Conservation (phyloP, 2,888 invertebrate species). For the Iphiclides podalirius region DNA sequence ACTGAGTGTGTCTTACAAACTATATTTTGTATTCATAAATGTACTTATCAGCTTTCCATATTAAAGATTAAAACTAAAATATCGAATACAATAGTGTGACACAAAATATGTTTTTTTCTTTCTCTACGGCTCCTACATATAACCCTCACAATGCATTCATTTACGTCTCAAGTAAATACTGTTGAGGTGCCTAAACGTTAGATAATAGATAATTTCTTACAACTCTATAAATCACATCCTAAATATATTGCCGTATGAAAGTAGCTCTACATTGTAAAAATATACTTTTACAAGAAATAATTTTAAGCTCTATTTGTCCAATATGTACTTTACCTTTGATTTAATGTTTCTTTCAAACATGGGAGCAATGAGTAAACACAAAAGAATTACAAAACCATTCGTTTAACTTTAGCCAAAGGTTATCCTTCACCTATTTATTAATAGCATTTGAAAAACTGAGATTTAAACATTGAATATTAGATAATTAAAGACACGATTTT, state of each 20-base stretch:
- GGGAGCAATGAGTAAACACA: too few species aligned
- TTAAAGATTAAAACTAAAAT: constrained; percentile 5
- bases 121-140: constrained; percentile 16
- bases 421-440: too few species aligned
- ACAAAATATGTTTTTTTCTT: constrained; percentile 27
- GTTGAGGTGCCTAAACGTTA: constrained; percentile 32
- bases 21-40: background rate
- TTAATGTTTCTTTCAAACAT: background rate
- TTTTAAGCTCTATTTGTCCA: constrained; percentile 51
- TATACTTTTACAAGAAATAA: constrained; percentile 35
- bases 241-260: constrained; percentile 56
- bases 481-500: too few species aligned
- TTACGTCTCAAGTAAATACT: constrained; percentile 39
- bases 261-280: constrained; percentile 51
- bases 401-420: too few species aligned
- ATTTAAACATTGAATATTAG: too few species aligned
- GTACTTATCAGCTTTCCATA: constrained; percentile 6
- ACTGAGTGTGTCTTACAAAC: constrained; percentile 7
- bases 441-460: too few species aligned
- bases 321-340: constrained; percentile 27
- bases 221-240: constrained; percentile 50
- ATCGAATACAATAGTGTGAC: constrained; percentile 17
- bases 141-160: constrained; percentile 2
- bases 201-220: constrained; percentile 30
- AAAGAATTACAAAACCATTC: too few species aligned